Conservation (phyloP, 2,113 vertebrate genomes). For the Oncorhynchus keta region DNA sequence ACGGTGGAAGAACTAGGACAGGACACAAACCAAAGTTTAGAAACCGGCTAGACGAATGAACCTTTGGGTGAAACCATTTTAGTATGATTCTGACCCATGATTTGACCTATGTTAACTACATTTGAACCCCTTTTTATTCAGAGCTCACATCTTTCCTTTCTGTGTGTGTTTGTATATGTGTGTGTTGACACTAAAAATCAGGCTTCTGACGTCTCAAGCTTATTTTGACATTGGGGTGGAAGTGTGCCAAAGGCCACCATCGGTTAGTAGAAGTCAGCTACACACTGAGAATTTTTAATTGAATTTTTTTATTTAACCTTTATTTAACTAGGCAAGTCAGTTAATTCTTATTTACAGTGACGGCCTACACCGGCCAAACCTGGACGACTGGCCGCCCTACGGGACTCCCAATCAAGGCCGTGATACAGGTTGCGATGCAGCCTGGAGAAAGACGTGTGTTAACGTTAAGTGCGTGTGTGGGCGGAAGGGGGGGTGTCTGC, state of each 20-base stretch:
- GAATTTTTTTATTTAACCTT: no score
- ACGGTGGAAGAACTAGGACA: background rate
- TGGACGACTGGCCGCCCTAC: no score
- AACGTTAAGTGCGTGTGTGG: background rate
- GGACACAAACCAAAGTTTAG: background rate
- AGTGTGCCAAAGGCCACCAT: background rate
- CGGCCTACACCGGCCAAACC: no score
- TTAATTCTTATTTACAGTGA: no score
- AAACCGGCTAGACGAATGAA: background rate
- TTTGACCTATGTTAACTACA: no score
- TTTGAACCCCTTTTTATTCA: no score
- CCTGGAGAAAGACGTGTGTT: background rate
- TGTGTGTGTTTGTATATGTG: background rate
- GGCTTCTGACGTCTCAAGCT: background rate
- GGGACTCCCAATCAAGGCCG: no score
- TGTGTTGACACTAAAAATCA: background rate
- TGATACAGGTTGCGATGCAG: no score
- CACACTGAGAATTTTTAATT: no score
- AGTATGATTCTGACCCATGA: no score
- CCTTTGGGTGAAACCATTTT: no score
- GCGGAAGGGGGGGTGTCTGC: background rate
- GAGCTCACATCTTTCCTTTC: background rate
- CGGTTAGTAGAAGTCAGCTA: background rate
- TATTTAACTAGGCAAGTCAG: no score
- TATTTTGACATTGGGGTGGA: conserved; percentile 3